These are phyloP conservation scores for Lutraria lutraria DNA, from an alignment of 2,888 invertebrate species.

Conservation along the genomic window DNA sequence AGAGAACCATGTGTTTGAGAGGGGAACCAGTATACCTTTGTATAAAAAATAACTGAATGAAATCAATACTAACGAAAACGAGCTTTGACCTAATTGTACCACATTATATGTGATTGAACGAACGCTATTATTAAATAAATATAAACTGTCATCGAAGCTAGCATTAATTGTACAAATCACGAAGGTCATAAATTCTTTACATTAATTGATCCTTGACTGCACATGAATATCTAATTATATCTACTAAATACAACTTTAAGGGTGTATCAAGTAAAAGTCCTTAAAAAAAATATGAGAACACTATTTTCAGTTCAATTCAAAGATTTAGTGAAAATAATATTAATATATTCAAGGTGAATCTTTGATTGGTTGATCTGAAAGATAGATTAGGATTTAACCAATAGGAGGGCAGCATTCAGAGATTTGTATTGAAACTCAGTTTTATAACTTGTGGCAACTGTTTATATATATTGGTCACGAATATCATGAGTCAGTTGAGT, in stretches of 20 bases:
- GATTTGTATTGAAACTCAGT: no score
- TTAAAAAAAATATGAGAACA: background rate
- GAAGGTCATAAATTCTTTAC: background rate
- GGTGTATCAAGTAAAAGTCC: background rate
- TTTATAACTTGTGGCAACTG: no score
- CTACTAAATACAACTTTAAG: background rate
- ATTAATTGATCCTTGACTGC: background rate
- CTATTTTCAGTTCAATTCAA: background rate
- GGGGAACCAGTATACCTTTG: background rate
- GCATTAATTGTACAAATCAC: background rate
- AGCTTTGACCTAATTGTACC: background rate
- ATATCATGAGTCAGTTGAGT: background rate
- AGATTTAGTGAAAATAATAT: no score
- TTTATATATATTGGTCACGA: background rate
- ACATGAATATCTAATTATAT: background rate
- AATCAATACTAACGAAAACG: conserved; percentile 16
- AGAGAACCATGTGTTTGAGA: background rate
- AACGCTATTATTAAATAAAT: conserved; percentile 15
- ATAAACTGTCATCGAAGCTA: conserved; percentile 8
- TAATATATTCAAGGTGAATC: no score
- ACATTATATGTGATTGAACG: background rate
- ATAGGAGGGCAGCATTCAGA: no score
- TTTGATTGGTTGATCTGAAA: no score
- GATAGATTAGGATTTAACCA: no score
- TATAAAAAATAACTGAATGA: conserved; percentile 20